phyloP scores from a whole-genome alignment of 2,113 vertebrate species.

The Genyomyrus donnyi region DNA sequence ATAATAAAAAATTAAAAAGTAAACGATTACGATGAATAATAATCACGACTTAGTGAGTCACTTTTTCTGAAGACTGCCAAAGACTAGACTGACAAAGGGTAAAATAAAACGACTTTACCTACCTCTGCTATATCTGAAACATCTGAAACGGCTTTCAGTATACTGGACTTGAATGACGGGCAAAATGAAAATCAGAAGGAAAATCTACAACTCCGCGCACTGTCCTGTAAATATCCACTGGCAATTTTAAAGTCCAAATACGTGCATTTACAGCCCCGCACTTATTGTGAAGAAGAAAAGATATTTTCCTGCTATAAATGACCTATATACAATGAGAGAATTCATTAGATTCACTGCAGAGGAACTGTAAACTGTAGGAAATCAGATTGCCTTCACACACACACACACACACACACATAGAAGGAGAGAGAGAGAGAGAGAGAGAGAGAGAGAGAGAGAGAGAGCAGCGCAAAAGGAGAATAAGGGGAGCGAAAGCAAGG shows the following conservation, averaged over 20 bases:
- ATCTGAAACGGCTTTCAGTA: slow-evolving; percentile 19
- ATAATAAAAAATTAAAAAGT: neutral
- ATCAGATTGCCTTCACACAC: slow-evolving; percentile 51
- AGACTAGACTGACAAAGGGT: neutral
- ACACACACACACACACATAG: neutral
- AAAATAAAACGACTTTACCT: slow-evolving; percentile 21
- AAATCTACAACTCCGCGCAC: slow-evolving; percentile 33
- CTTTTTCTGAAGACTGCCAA: neutral
- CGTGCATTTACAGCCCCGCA: neutral
- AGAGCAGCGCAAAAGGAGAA: slow-evolving; percentile 46
- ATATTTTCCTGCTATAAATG: slow-evolving; percentile 29
- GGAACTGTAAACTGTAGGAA: slow-evolving; percentile 45
- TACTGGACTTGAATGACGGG: slow-evolving; percentile 31
- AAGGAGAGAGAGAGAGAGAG: neutral
- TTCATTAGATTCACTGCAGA: slow-evolving; percentile 57
- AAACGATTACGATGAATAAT: neutral
- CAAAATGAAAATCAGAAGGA: slow-evolving; percentile 24
- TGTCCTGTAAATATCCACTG: slow-evolving; percentile 27
- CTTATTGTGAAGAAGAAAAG: slow-evolving; percentile 28
- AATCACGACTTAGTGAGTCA: neutral
- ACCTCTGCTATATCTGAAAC: slow-evolving; percentile 38
- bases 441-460: slow-evolving; percentile 21
- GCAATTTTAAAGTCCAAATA: slow-evolving; percentile 51
- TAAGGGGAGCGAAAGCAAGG: slow-evolving; percentile 64
- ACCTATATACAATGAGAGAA: slow-evolving; percentile 52